Evolutionary conservation across 2,113 vertebrate genomes (phyloP), one percentile per base, ranked within the genome.

Genomic region (Erinaceus europaeus): DNA sequence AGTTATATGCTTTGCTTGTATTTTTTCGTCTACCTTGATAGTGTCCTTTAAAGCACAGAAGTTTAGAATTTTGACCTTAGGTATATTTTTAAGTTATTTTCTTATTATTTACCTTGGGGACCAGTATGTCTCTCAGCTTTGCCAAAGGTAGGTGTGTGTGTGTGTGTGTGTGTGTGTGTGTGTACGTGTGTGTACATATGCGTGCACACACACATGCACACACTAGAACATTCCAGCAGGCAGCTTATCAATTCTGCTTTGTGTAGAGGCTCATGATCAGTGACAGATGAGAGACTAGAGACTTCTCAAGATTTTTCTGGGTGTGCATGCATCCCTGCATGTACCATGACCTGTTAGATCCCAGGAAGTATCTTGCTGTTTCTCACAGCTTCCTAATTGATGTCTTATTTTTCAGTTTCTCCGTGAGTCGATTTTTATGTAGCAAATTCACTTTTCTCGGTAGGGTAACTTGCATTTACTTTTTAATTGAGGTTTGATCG

Each of bases 41-140:
- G 40, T 78, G 10, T 88, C 29, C 29, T 83, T 86, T 90, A 50
- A 86, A 86, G 29, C 34, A 74, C 34, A 57, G 55, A 85, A 61
- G 4, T 75, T 64, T 79, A 48, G 72, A n/a, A 84, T 88, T 83
- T 65, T 77, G 32, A 36, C 48, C 48, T 50, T 50, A 50, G 12
- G 48, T 50, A 50, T 50, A 50, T 50, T 50, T 50, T 50, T 12
- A n/a, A n/a, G n/a, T n/a, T n/a, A n/a, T n/a, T n/a, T n/a, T n/a
- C n/a, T n/a, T n/a, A n/a, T n/a, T n/a, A n/a, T n/a, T n/a, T n/a
- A n/a, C n/a, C n/a, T n/a, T n/a, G n/a, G n/a, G n/a, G n/a, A n/a
- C n/a, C n/a, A n/a, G n/a, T n/a, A n/a, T n/a, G n/a, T n/a, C n/a
- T n/a, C n/a, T n/a, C n/a, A n/a, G n/a, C n/a, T n/a, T n/a, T n/a